Conservation (phyloP, 2,113 vertebrate species). For the Cebidichthys violaceus region DNA sequence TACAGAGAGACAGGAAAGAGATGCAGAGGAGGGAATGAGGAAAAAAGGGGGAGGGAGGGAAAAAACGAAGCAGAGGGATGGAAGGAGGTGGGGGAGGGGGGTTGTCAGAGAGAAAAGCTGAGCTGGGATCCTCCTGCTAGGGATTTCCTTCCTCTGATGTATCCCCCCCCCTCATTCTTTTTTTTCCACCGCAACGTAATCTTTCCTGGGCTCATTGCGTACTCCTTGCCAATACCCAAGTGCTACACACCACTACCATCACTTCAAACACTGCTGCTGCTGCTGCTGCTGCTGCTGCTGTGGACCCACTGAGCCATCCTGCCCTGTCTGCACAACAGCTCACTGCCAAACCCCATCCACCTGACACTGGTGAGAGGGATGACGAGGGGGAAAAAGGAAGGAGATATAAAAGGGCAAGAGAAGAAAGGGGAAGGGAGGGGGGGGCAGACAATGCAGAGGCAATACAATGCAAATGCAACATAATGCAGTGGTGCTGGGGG, state of each 20-base stretch:
- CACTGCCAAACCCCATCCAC: constrained; percentile 34
- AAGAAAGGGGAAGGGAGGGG: neutral
- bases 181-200: constrained; percentile 53
- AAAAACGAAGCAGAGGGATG: neutral
- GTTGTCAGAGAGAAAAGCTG: constrained; percentile 69
- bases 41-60: constrained; percentile 15
- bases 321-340: constrained; percentile 14
- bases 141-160: constrained; percentile 81
- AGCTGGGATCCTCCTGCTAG: constrained; percentile 78
- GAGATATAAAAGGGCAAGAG: constrained; percentile 31
- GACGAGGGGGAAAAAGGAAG: neutral
- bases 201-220: constrained; percentile 46
- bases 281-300: constrained; percentile 21
- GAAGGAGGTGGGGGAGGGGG: neutral
- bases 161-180: constrained; percentile 20
- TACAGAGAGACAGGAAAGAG: constrained; percentile 49
- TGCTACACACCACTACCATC: constrained; percentile 1
- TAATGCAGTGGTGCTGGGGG: constrained; percentile 75
- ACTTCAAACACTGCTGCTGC: constrained; percentile 5
- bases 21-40: constrained; percentile 32
- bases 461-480: constrained; percentile 79
- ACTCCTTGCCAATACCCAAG: constrained; percentile 43
- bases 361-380: constrained; percentile 28
- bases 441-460: constrained; percentile 69
- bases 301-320: constrained; percentile 18